Evolutionary conservation across 2,888 invertebrate species (phyloP), one percentile per base, ranked within the genome.

Genomic region (Zeuzera pyrina): DNA sequence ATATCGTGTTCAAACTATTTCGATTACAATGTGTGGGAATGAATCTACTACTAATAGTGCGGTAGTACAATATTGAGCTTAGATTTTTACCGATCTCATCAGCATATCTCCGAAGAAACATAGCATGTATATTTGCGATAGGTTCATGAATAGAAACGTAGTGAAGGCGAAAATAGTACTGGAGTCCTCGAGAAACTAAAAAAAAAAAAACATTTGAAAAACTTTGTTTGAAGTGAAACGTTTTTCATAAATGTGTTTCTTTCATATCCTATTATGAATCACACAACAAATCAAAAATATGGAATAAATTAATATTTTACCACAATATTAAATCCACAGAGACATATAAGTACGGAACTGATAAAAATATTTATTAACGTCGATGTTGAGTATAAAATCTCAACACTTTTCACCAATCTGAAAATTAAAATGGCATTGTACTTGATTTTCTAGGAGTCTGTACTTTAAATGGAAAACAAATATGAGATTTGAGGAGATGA

Each of bases 41-140:
- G n/a, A n/a, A n/a, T n/a, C n/a, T n/a, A n/a, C n/a, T n/a, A n/a
- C n/a, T n/a, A n/a, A n/a, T n/a, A n/a, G n/a, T n/a, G n/a, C n/a
- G n/a, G n/a, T n/a, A n/a, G n/a, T n/a, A n/a, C n/a, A n/a, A n/a
- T n/a, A n/a, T n/a, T n/a, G n/a, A n/a, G n/a, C n/a, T n/a, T n/a
- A n/a, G n/a, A n/a, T n/a, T n/a, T 62, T 66, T 42, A 76, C 77
- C 39, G 76, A 67, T 25, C 43, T 48, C 62, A 66, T 67, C 1
- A 77, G 49, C 45, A 67, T 58, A 21, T 77, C 72, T 2, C 69
- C 71, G 29, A 71, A 77, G 49, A 52, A 64, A 41, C 76, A 76
- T 2, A 73, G 31, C 16, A 73, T 38, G 3, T 57, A 67, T 38
- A 70, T 68, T 34, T 76, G 74, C 0, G 62, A 59, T 1, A 77